A percentile compares a stretch with the other conserved stretches of the same genome.
phyloP scores from a whole-genome alignment of 2,797 vertebrate species.

The Pempheris klunzingeri region DNA sequence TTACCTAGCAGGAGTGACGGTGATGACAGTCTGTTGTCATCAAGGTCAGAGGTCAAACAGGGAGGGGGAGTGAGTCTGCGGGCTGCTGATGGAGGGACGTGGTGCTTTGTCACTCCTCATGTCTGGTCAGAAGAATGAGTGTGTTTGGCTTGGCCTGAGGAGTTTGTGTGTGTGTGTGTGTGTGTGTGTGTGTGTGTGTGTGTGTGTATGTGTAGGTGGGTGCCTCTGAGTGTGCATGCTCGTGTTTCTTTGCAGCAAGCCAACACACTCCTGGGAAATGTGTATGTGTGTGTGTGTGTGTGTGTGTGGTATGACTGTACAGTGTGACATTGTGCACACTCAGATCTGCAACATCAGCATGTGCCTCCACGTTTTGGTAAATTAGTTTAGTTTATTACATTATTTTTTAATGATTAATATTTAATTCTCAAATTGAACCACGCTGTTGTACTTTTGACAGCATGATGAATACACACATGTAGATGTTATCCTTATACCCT shows the following conservation, averaged over 20 bases:
- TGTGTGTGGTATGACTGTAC: constrained; percentile 56
- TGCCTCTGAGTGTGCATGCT: constrained; percentile 28
- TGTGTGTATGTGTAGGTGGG: constrained; percentile 31
- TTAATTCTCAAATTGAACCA: not conserved
- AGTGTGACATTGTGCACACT: constrained; percentile 38
- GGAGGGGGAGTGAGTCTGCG: constrained; percentile 55
- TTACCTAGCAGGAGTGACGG: constrained; percentile 81
- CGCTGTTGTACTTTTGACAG: too few relatives aligned
- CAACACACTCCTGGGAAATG: constrained; percentile 62
- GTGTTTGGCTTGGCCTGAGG: constrained; percentile 55
- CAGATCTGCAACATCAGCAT: constrained; percentile 51
- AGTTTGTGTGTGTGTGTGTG: constrained; percentile 31
- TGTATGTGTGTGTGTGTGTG: constrained; percentile 33
- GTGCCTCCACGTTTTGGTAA: constrained; percentile 9
- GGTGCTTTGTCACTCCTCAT: constrained; percentile 76
- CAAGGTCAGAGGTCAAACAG: constrained; percentile 77
- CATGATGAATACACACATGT: not conserved
- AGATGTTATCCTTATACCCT: not conserved
- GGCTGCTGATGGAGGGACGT: constrained; percentile 76
- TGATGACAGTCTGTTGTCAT: constrained; percentile 85
- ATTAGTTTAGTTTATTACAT: not conserved
- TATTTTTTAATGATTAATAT: not conserved
- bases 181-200: constrained; percentile 32
- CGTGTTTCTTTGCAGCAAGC: constrained; percentile 51
- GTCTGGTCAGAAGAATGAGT: constrained; percentile 53